phyloP scores from a whole-genome alignment of 2,797 vertebrate species.

The Falco cherrug region DNA sequence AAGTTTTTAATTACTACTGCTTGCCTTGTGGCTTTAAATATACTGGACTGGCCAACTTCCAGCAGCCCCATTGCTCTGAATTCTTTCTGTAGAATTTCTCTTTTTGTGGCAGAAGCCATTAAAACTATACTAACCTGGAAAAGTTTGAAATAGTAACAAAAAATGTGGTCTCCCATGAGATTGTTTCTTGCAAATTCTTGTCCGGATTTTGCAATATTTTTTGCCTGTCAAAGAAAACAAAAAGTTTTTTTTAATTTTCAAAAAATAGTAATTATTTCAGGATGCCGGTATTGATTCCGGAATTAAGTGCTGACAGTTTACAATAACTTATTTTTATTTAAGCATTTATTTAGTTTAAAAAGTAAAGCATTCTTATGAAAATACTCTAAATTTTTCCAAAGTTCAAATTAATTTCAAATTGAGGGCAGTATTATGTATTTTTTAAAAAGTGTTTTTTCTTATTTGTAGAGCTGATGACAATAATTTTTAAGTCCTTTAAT shows the following conservation, averaged over 20 bases:
- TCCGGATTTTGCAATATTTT: conserved; percentile 88
- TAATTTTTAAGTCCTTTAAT: not conserved
- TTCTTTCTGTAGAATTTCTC: not conserved
- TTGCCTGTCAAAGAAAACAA: conserved; percentile 78
- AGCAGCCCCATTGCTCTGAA: not conserved
- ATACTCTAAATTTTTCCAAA: not conserved
- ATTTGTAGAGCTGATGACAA: not conserved
- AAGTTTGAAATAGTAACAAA: conserved; percentile 96
- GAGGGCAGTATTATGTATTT: not conserved
- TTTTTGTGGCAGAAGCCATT: not conserved
- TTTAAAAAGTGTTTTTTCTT: not conserved
- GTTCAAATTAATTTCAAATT: not conserved
- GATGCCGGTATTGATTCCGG: not conserved
- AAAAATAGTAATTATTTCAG: not conserved
- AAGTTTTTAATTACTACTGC: not conserved
- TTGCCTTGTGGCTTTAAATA: not conserved
- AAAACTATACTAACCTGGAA: conserved; percentile 86
- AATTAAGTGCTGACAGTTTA: not conserved
- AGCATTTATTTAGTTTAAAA: not conserved
- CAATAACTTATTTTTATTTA: not conserved
- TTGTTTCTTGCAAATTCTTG: conserved; percentile 91
- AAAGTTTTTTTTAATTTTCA: not conserved
- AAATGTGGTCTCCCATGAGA: conserved; percentile 92
- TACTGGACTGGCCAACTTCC: not conserved
- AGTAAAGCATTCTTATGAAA: not conserved